phyloP scores from a whole-genome alignment of 2,113 vertebrate species.

The Bombycilla garrulus region DNA sequence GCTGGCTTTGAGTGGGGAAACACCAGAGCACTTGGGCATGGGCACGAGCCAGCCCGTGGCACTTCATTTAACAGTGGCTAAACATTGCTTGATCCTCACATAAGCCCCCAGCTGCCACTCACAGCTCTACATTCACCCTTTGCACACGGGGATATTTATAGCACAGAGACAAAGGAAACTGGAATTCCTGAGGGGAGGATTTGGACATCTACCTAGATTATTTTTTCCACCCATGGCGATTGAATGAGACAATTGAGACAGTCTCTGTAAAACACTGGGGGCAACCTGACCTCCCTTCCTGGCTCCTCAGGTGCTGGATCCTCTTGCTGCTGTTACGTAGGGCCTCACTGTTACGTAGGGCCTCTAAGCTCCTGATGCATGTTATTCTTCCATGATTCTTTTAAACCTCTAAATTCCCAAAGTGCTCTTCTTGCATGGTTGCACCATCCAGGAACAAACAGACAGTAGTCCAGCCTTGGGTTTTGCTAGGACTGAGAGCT shows the following conservation, averaged over 20 bases:
- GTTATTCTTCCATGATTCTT: not conserved
- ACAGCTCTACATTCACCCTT: conserved; percentile 23
- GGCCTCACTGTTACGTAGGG: not conserved
- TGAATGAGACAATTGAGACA: not conserved
- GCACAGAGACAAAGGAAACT: conserved; percentile 42
- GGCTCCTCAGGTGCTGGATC: not conserved
- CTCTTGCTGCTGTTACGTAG: not conserved
- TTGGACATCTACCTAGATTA: not conserved
- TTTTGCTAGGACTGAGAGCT: not conserved
- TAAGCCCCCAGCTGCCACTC: conserved; percentile 47
- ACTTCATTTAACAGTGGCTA: conserved; percentile 53
- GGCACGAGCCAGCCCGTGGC: not conserved
- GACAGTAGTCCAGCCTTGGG: not conserved
- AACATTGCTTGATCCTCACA: not conserved
- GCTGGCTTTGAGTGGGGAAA: not conserved
- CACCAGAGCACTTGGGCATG: not conserved
- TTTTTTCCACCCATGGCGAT: not conserved
- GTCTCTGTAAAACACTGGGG: not conserved
- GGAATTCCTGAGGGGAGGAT: conserved; percentile 22
- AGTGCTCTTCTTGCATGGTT: not conserved
- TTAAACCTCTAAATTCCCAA: not conserved
- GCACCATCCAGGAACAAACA: not conserved
- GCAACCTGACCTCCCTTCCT: not conserved
- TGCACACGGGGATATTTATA: conserved; percentile 56
- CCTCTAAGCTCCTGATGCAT: not conserved